Evolutionary conservation across 2,797 vertebrate genomes (phyloP).

Genomic region (Miichthys miiuy): DNA sequence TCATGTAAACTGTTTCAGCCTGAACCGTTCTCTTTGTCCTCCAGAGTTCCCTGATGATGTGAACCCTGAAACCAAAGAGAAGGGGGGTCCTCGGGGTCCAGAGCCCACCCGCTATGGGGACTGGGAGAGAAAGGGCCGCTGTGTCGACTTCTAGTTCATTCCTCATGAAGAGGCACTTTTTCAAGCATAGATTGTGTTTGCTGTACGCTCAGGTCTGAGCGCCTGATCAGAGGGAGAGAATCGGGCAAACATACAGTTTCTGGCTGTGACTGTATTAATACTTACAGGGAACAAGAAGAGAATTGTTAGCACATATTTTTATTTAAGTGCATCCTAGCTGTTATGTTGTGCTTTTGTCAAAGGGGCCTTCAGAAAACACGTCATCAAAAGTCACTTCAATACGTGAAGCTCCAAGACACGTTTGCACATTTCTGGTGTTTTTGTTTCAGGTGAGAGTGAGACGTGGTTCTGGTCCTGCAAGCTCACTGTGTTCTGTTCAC

Average conservation of each 20-base stretch:
- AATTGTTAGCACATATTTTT: not conserved
- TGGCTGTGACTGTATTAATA: not conserved
- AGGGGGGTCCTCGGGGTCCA: slow-evolving; percentile 93
- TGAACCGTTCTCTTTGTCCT: not conserved
- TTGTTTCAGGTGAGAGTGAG: slow-evolving; percentile 5
- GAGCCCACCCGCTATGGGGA: slow-evolving; percentile 98
- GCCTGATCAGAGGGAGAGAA: not conserved
- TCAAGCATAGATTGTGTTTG: not conserved
- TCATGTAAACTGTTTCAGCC: too few species aligned
- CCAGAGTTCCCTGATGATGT: slow-evolving; percentile 92
- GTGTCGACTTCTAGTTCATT: slow-evolving; percentile 93
- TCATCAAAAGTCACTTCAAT: not conserved
- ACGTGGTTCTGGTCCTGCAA: not conserved
- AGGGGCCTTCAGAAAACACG: not conserved
- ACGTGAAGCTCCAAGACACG: not conserved
- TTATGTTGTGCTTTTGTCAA: not conserved
- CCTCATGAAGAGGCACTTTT: not conserved
- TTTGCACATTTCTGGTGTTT: slow-evolving; percentile 20
- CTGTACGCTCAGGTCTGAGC: not conserved
- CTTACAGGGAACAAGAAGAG: not conserved
- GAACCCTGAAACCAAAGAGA: slow-evolving; percentile 95
- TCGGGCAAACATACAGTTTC: not conserved
- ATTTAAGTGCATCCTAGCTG: not conserved
- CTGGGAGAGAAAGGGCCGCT: slow-evolving; percentile 98
- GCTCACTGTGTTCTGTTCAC: slow-evolving; percentile 13